Conservation (phyloP, 2,113 vertebrate species). For the Leptosomus discolor region DNA sequence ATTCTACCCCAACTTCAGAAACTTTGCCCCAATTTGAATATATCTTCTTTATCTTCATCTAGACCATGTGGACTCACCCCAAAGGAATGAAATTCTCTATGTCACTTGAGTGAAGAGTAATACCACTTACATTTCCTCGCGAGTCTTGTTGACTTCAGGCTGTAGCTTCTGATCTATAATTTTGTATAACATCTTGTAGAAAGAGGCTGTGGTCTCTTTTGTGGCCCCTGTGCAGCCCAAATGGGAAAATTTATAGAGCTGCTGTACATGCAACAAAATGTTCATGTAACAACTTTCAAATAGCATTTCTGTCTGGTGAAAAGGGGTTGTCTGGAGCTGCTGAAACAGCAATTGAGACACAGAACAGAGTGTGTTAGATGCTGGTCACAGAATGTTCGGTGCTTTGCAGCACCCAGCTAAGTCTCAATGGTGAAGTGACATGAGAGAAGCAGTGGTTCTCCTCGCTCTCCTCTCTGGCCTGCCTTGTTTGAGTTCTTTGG, state of each 20-base stretch:
- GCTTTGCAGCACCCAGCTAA: neutral
- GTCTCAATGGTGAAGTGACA: accelerated
- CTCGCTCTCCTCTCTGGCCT: neutral
- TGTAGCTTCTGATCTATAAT: neutral
- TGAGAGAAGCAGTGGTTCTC: neutral
- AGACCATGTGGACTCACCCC: neutral
- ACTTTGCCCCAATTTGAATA: neutral
- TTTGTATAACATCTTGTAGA: neutral
- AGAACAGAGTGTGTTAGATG: neutral
- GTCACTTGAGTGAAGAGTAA: neutral
- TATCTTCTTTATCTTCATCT: neutral
- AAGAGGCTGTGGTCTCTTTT: neutral
- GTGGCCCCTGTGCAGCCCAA: neutral
- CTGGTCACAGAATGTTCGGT: neutral
- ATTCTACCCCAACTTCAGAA: neutral
- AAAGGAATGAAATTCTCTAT: neutral
- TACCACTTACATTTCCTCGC: neutral
- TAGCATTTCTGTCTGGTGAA: neutral
- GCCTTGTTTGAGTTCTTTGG: neutral
- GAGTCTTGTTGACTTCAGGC: neutral
- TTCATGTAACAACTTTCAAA: neutral
- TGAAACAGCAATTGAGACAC: neutral
- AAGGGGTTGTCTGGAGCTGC: neutral
- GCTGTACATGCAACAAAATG: neutral
- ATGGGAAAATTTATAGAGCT: neutral